phyloP scores from a whole-genome alignment of 2,113 vertebrate species.

The Anoura caudifer region DNA sequence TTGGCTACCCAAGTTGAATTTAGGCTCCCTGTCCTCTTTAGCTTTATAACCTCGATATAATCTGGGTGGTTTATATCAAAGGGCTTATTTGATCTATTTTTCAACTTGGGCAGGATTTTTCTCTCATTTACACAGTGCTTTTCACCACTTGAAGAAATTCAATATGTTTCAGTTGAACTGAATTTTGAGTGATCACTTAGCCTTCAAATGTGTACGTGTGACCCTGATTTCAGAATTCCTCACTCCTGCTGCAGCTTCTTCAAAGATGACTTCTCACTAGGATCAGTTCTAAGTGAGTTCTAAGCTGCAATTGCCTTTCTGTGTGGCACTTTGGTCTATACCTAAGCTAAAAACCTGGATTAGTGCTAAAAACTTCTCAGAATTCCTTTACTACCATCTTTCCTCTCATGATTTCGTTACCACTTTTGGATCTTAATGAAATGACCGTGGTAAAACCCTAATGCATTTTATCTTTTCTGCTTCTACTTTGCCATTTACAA shows the following conservation, averaged over 20 bases:
- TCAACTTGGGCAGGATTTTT: conserved; percentile 20
- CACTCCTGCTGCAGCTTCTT: not conserved
- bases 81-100: conserved; percentile 52
- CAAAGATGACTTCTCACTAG: not conserved
- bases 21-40: not conserved
- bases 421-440: not conserved
- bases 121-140: conserved; percentile 32
- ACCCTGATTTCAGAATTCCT: not conserved
- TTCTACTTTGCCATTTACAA: not conserved
- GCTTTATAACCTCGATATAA: not conserved
- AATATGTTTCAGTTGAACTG: conserved; percentile 28
- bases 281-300: not conserved
- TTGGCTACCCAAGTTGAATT: not conserved
- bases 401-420: not conserved
- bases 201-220: not conserved
- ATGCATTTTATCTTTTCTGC: not conserved
- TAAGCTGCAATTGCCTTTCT: not conserved
- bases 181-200: conserved; percentile 36
- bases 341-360: not conserved
- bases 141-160: conserved; percentile 37
- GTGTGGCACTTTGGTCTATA: not conserved
- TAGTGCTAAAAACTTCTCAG: not conserved
- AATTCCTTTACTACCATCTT: not conserved
- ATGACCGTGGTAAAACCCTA: not conserved
- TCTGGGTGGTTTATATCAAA: conserved; percentile 22